Conservation (phyloP, 2,797 vertebrate genomes). For the Coregonus sp. region DNA sequence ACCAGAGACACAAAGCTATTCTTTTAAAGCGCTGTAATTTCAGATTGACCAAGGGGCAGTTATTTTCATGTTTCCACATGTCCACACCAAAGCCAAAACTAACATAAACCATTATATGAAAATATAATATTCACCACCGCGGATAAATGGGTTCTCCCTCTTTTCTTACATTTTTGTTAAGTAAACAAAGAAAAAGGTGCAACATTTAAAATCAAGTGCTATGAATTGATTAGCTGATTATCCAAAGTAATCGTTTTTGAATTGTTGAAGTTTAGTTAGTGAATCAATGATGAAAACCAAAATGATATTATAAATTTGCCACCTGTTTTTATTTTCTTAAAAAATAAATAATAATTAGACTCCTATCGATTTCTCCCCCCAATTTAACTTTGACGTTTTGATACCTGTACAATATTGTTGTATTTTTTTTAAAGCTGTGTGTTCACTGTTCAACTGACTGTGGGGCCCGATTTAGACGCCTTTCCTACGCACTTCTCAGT, state of each 20-base stretch:
- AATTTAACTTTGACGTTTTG: slow-evolving; percentile 2
- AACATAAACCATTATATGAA: background rate
- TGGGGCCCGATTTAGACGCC: too few relatives aligned
- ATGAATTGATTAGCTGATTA: background rate
- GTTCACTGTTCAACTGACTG: too few relatives aligned
- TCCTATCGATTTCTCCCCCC: background rate
- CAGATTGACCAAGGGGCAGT: background rate
- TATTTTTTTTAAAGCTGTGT: background rate
- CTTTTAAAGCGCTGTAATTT: background rate
- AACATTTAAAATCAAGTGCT: background rate
- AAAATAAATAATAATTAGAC: background rate
- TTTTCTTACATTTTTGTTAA: background rate
- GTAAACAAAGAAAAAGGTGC: background rate
- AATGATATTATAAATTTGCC: background rate
- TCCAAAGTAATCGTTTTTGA: background rate
- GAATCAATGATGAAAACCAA: background rate
- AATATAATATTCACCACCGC: background rate
- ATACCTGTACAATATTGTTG: background rate
- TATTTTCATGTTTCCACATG: slow-evolving; percentile 9
- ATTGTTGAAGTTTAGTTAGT: background rate
- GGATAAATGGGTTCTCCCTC: background rate
- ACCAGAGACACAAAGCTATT: slow-evolving; percentile 2
- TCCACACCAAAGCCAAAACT: background rate
- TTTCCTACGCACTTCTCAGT: too few relatives aligned
- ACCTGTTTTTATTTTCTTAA: background rate